Evolutionary conservation across 2,113 vertebrate species (phyloP), one percentile per base, ranked within the genome.

Genomic region (Trichechus manatus): DNA sequence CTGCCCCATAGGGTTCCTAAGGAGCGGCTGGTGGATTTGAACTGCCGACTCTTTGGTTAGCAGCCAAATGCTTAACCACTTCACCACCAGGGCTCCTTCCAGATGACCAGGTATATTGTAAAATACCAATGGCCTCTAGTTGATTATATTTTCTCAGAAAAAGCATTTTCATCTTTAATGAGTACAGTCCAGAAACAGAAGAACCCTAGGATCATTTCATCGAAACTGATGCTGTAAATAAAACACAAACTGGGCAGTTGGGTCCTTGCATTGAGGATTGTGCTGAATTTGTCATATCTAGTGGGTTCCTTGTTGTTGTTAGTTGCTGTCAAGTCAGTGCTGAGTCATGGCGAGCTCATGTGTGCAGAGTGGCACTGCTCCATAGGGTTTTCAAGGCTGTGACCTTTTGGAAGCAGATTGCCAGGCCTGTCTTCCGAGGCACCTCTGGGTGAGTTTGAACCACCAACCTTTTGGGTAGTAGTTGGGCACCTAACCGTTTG

Each of bases 231-330:
- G 31, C 44, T 59, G 0, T 2, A 19, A 20, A 85, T 29, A 5
- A 19, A 20, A 78, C 23, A 5, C 10, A 27, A 33, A 15, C 36
- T 2, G 33, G 31, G 14, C 59, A 5, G 15, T 13, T 33, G 70
- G 44, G 39, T 84, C 6, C 47, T 59, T 9, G 14, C n/a, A 2
- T 6, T 29, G 20, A 59, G 22, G 61, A 14, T 29, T n/a, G 63
- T 6, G 36, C 36, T 0, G 2, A 29, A 27, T n/a, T 22, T 22
- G 15, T 1, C 14, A 1, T 20, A 13, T 64, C 42, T 31, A 2
- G 9, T 7, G n/a, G 47, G 36, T 56, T 36, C 31, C 7, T 68
- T 7, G 11, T 33, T 68, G 66, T 33, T n/a, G 68, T 23, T 61
- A 23, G 31, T 36, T 14, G 33, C n/a, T 3, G 33, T 72, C 33